Evolutionary conservation across 2,888 invertebrate species (phyloP), one percentile per base, ranked within the genome.

Genomic region (Hyppa rectilinea): DNA sequence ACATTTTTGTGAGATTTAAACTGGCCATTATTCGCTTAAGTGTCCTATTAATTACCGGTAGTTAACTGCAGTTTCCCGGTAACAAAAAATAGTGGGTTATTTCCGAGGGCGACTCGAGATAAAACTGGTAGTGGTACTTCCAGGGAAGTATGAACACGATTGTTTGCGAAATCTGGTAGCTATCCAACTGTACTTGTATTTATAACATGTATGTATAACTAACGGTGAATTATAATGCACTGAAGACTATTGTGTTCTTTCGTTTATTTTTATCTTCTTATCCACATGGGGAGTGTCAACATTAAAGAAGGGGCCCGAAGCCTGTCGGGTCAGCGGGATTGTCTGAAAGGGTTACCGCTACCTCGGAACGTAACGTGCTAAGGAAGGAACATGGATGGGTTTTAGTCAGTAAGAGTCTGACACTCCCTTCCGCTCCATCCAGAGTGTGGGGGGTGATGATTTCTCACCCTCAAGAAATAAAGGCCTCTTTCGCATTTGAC

Each of bases 1-100:
- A 55, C 70, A 78, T 63, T 77, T 60, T 71, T 53, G 52, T 77
- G 71, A 66, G 77, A 77, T 81, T 81, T 77, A 76, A 77, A 81
- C 63, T 31, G 53, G 61, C 61, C 45, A 81, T 79, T 75, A 68
- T 72, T 75, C 60, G 71, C 52, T 69, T 66, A 80, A 77, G 68
- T 81, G 49, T 58, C 49, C 49, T 58, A 79, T 77, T 82, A 75
- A 81, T 83, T 75, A 69, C 69, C 14, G 45, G 70, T 53, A 66
- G 65, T 82, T 75, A 75, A 80, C 59, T 79, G 50, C 65, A 80
- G 59, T 36, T 71, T 78, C 61, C 53, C 47, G 49, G 81, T 40
- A 45, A 49, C 65, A 71, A 76, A 76, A 71, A 78, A 59, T 62
- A 50, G 50, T 71, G 31, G 40, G 26, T 49, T 50, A 65, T 66